phyloP scores from a whole-genome alignment of 2,888 invertebrate species.

The Cerceris ruficornis region DNA sequence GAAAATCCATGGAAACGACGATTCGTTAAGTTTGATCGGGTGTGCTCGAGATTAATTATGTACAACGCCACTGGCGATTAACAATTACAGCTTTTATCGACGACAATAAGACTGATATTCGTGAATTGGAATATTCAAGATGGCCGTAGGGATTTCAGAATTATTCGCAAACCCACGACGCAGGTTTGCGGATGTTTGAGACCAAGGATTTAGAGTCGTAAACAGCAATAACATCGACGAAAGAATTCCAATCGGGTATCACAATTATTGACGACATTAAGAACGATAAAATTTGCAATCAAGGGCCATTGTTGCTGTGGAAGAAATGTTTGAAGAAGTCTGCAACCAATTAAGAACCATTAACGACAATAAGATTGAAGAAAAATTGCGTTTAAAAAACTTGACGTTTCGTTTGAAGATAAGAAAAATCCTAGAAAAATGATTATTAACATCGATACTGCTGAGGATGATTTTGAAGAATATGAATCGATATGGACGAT shows the following conservation, averaged over 20 bases:
- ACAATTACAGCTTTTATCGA: neutral
- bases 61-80: slow-evolving; percentile 6
- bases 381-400: neutral
- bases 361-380: neutral
- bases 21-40: slow-evolving; percentile 21
- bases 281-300: slow-evolving; percentile 24
- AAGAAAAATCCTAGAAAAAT: too few relatives aligned
- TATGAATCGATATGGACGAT: neutral
- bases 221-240: slow-evolving; percentile 11
- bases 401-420: neutral
- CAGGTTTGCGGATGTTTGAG: too few relatives aligned
- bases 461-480: too few relatives aligned
- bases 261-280: slow-evolving; percentile 26
- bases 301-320: slow-evolving; percentile 6
- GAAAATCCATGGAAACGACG: slow-evolving; percentile 30
- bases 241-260: neutral
- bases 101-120: too few relatives aligned
- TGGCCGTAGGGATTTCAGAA: too few relatives aligned
- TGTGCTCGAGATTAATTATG: slow-evolving; percentile 8
- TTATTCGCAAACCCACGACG: too few relatives aligned
- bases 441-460: too few relatives aligned
- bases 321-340: neutral
- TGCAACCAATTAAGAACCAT: slow-evolving; percentile 6
- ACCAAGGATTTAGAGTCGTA: too few relatives aligned
- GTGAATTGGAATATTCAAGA: too few relatives aligned